Percentiles rank a stretch among this genome's conserved stretches.
phyloP scores from a whole-genome alignment of 2,113 vertebrate species.

The Gavia stellata region DNA sequence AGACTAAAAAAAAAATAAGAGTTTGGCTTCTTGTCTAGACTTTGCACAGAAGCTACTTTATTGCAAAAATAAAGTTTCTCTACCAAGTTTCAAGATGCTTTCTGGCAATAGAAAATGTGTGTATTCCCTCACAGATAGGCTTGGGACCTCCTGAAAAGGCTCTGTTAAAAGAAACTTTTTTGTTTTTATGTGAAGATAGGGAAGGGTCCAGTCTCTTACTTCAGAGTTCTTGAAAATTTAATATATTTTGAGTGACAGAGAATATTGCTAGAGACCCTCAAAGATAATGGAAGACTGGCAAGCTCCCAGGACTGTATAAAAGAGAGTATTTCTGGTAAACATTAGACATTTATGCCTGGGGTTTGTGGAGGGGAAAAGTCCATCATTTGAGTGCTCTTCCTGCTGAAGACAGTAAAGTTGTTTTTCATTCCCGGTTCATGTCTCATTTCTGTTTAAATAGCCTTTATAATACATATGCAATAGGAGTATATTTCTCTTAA shows the following conservation, averaged over 20 bases:
- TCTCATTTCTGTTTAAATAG: neutral
- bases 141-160: neutral
- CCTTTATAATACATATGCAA: neutral
- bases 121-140: neutral
- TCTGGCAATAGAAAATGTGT: neutral
- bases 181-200: neutral
- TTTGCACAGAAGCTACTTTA: neutral
- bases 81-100: neutral
- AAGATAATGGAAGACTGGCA: neutral
- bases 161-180: neutral
- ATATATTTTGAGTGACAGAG: neutral
- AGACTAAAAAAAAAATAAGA: neutral
- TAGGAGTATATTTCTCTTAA: neutral
- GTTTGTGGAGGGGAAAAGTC: neutral
- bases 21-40: neutral
- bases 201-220: neutral
- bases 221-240: neutral
- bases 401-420: neutral
- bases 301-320: neutral
- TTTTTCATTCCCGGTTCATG: neutral
- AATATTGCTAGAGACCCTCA: neutral
- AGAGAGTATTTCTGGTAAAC: neutral
- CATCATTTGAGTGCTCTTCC: neutral
- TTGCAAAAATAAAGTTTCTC: neutral
- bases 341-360: neutral